phyloP scores from a whole-genome alignment of 2,888 invertebrate species.

The Hirtodrosophila trivittata region DNA sequence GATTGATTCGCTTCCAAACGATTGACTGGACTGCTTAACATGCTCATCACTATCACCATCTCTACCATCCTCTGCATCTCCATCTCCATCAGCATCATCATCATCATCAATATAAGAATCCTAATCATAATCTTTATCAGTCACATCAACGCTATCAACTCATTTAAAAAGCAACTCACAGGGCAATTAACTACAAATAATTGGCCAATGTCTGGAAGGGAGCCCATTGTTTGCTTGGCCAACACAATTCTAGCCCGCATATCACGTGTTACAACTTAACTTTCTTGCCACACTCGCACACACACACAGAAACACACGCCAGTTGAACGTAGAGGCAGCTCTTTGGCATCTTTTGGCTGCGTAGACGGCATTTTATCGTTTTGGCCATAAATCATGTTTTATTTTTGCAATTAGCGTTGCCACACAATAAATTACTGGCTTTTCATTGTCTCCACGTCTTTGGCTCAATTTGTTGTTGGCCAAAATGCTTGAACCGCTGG shows the following conservation, averaged over 20 bases:
- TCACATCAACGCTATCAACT: constrained; percentile 53
- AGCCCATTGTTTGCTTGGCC: constrained; percentile 30
- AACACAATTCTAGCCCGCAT: constrained; percentile 30
- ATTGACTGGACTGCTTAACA: constrained; percentile 52
- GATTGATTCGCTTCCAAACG: constrained; percentile 71
- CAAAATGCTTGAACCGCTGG: constrained; percentile 8
- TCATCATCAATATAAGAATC: constrained; percentile 3
- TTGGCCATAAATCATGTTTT: constrained; percentile 74
- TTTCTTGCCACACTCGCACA: constrained; percentile 31
- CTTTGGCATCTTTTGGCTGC: constrained; percentile 22
- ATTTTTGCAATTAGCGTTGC: constrained; percentile 74
- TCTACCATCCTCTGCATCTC: constrained; percentile 11
- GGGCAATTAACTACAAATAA: constrained; percentile 74
- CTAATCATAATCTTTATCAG: constrained; percentile 2
- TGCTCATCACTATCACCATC: constrained; percentile 37
- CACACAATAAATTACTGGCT: constrained; percentile 74
- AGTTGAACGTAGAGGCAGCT: not conserved
- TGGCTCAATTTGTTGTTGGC: constrained; percentile 28
- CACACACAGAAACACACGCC: constrained; percentile 1
- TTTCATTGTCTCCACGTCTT: constrained; percentile 65
- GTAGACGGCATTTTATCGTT: constrained; percentile 48
- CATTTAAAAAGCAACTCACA: constrained; percentile 60
- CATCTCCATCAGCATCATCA: constrained; percentile 6
- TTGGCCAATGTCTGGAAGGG: constrained; percentile 41
- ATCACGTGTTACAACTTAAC: constrained; percentile 52